Conservation (phyloP, 64 coral and sea anemone species). For the Hydrozoanthus tunicans region DNA sequence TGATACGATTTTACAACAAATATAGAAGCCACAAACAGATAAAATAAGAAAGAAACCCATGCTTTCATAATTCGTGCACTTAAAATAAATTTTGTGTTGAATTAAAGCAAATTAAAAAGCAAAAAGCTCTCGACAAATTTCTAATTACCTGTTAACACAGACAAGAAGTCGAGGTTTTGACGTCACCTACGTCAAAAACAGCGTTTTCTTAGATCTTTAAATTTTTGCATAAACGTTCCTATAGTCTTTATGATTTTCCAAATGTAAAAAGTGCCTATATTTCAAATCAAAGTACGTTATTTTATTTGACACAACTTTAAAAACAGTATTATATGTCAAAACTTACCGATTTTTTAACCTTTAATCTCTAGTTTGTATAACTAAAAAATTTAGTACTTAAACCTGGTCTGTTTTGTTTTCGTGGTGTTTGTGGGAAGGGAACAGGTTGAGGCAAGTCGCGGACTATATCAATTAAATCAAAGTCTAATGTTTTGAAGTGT, state of each 20-base stretch:
- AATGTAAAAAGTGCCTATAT: not conserved
- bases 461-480: not conserved
- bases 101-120: constrained; percentile 35
- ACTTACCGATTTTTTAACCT: too few species aligned
- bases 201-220: not conserved
- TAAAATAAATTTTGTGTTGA: constrained; percentile 2
- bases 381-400: not conserved
- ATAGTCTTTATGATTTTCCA: not conserved
- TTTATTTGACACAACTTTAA: not conserved
- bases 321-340: too few species aligned
- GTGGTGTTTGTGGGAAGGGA: not conserved
- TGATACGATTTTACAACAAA: not conserved
- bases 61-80: not conserved
- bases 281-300: not conserved
- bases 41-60: not conserved
- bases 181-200: not conserved
- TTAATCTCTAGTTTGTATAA: not conserved
- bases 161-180: not conserved
- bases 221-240: not conserved
- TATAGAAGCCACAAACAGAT: not conserved
- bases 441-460: not conserved
- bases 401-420: not conserved
- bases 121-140: not conserved
- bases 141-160: not conserved
- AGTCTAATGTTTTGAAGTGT: not conserved